phyloP scores from a whole-genome alignment of 2,888 invertebrate genomes.

The Ormyrus nitidulus region DNA sequence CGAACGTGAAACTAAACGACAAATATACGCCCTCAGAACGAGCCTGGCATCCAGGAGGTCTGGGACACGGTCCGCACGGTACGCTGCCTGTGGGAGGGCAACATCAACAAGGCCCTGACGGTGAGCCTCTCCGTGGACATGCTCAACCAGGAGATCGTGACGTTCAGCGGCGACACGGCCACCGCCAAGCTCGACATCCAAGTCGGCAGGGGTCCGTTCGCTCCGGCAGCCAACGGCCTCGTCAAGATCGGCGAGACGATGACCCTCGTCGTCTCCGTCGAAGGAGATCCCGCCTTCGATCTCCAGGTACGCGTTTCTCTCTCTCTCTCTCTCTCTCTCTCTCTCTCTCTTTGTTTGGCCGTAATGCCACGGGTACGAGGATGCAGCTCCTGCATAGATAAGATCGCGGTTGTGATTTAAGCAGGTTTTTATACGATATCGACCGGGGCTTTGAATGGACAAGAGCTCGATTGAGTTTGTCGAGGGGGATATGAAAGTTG shows the following conservation, averaged over 20 bases:
- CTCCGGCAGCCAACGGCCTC: conserved; percentile 84
- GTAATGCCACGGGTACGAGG: too few species aligned
- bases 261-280: conserved; percentile 88
- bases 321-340: too few species aligned
- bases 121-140: conserved; percentile 87
- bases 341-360: too few species aligned
- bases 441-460: background rate
- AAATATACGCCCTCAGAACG: conserved; percentile 78
- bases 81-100: conserved; percentile 89
- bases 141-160: conserved; percentile 87
- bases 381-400: too few species aligned
- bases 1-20: too few species aligned
- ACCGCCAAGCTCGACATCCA: conserved; percentile 87
- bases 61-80: conserved; percentile 89
- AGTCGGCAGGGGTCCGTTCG: conserved; percentile 86
- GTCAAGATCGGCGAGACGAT: conserved; percentile 89
- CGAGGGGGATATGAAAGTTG: conserved; percentile 14
- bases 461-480: background rate
- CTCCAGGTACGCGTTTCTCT: conserved; percentile 76
- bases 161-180: conserved; percentile 90
- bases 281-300: conserved; percentile 88
- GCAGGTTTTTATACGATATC: too few species aligned
- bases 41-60: conserved; percentile 85
- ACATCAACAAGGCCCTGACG: conserved; percentile 84
- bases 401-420: too few species aligned